A percentile compares a stretch with the other conserved stretches of the same genome.
These are phyloP conservation scores for Sepiola atlantica DNA, from an alignment of 2,888 invertebrate genomes.

Conservation along the genomic window DNA sequence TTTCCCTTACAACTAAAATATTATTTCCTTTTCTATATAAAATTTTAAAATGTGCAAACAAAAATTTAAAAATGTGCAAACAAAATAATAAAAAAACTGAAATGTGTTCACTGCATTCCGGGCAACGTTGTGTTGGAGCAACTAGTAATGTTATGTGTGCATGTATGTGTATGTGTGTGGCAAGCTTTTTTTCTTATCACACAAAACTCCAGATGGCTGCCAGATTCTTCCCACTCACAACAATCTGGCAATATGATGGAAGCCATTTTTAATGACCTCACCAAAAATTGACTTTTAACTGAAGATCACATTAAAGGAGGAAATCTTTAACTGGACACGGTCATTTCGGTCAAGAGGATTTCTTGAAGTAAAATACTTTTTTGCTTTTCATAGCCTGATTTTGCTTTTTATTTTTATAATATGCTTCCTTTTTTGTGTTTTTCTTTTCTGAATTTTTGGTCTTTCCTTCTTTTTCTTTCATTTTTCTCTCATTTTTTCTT, in stretches of 20 bases:
- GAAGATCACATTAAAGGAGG: background rate
- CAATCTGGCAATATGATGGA: background rate
- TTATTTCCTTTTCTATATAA: too few species aligned
- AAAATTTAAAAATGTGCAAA: too few species aligned
- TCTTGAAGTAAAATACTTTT: background rate
- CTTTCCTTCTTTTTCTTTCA: background rate
- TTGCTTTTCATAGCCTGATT: background rate
- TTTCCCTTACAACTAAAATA: too few species aligned
- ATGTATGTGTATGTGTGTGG: background rate
- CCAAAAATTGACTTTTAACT: background rate
- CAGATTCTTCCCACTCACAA: background rate
- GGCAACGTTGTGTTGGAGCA: too few species aligned
- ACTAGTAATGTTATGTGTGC: too few species aligned
- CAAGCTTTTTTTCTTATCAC: background rate
- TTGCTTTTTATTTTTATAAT: background rate
- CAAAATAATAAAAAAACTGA: too few species aligned
- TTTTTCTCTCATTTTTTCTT: background rate
- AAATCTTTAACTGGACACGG: background rate
- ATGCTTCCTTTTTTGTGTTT: background rate
- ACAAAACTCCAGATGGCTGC: background rate
- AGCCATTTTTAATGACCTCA: background rate
- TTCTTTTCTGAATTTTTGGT: background rate
- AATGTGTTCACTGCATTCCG: too few species aligned
- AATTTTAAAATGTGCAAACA: too few species aligned
- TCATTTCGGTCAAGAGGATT: background rate